Evolutionary conservation across 2,888 invertebrate genomes (phyloP).

Genomic region (Oscheius sp.): DNA sequence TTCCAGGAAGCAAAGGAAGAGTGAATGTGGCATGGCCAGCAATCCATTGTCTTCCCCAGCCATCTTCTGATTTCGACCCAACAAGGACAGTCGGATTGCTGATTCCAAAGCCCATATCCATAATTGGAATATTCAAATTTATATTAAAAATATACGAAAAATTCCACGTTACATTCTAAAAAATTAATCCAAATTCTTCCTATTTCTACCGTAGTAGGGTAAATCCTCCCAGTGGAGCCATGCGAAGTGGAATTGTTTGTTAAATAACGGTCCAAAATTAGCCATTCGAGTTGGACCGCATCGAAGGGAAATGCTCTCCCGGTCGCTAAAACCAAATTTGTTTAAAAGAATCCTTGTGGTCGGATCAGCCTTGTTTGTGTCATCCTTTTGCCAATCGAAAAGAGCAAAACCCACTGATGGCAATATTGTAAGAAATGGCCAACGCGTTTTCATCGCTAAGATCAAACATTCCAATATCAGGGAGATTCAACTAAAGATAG

Average conservation of each 20-base stretch:
- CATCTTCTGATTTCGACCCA: constrained; percentile 19
- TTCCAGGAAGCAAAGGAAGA: constrained; percentile 1
- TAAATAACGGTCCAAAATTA: not conserved
- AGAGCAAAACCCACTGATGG: not conserved
- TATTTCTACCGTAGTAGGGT: not conserved
- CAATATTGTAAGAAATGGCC: constrained; percentile 9
- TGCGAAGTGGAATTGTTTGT: not conserved
- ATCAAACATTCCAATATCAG: constrained; percentile 7
- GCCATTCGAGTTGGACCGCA: not conserved
- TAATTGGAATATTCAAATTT: not conserved
- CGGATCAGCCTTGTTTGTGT: not conserved
- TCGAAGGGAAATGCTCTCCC: constrained; percentile 9
- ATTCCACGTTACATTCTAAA: constrained; percentile 1
- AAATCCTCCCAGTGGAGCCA: not conserved
- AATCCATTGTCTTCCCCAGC: constrained; percentile 28
- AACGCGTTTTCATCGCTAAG: constrained; percentile 3
- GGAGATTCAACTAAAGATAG: constrained; percentile 1
- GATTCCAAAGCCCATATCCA: not conserved
- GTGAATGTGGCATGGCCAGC: constrained; percentile 20
- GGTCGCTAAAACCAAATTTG: not conserved
- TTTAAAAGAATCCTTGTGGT: not conserved
- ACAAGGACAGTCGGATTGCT: constrained; percentile 22
- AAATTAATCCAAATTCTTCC: not conserved
- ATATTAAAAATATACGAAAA: constrained; percentile 5
- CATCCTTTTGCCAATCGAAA: not conserved